Conservation (phyloP, 1,140 invertebrate species). For the Apocrypta bakeri region DNA sequence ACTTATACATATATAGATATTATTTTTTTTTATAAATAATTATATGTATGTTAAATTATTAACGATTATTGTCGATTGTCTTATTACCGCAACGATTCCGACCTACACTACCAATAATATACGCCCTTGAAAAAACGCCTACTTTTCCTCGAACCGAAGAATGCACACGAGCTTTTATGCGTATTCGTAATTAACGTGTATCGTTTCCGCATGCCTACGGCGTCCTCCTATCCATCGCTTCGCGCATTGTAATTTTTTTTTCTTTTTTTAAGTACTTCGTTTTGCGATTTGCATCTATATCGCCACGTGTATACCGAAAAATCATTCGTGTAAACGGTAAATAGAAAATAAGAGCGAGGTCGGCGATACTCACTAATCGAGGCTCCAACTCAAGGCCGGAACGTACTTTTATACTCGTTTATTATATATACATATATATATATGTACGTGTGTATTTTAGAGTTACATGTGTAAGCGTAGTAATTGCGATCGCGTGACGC, state of each 20-base stretch:
- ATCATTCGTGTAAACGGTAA: background rate
- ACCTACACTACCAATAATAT: no score
- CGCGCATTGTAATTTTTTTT: background rate
- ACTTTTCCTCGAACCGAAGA: no score
- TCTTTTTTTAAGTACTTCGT: background rate
- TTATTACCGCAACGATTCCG: no score
- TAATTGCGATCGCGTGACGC: background rate
- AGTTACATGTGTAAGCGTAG: background rate
- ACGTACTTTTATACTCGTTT: no score
- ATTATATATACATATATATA: background rate
- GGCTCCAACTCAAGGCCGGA: background rate
- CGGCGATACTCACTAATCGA: background rate
- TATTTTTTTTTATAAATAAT: slow-evolving; percentile 8
- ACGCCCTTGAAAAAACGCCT: no score
- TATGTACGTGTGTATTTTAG: background rate
- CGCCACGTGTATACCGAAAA: background rate
- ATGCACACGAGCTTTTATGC: background rate
- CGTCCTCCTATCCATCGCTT: background rate
- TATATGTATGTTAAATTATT: background rate
- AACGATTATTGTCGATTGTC: background rate
- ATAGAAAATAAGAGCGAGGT: background rate
- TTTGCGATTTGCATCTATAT: no score
- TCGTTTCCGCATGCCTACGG: background rate
- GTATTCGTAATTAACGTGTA: background rate
- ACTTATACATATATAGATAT: background rate